Base-by-base conservation (phyloP, 64 coral and sea anemone genomes). In the Montipora cactus region DNA sequence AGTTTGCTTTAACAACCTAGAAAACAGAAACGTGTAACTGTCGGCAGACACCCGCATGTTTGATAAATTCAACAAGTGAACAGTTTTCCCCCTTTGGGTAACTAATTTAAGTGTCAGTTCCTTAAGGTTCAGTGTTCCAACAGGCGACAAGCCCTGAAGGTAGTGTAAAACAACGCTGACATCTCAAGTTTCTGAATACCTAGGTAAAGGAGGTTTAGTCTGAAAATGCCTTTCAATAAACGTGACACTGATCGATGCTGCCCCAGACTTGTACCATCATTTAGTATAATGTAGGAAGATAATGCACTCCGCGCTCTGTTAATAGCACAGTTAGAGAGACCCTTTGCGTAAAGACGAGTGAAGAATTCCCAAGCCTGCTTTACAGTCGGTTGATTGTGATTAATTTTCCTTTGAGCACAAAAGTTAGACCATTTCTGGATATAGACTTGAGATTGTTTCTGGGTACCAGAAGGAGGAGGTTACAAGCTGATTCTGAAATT, bases 41-140 rank as follows among this genome's bases (percentile, higher is more conserved):
- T 89, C 52, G 61, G 15, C 5, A 76, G 25, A 44, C 69, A 89
- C 25, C 45, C n/a, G 45, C 71, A 76, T 58, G 58, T 89, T 61
- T 75, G 51, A 49, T 89, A 89, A 77, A 80, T 90, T 90, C 5
- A 90, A 67, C 88, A 90, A 90, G 62, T n/a, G n/a, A n/a, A n/a
- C n/a, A n/a, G n/a, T n/a, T n/a, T n/a, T n/a, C n/a, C n/a, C n/a
- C n/a, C n/a, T n/a, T n/a, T n/a, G n/a, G n/a, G 23, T 83, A 45
- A 67, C 81, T 53, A 92, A 49, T 91, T 91, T 91, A 9, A 81
- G 46, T 49, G 90, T 81, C 45, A 91, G 59, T 46, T 87, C 84
- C 52, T 95, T 77, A 66, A 95, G 81, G 57, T 81, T 74, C 50
- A 95, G 51, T n/a, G 87, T 49, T 46, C 53, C 87, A 48, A 81